A percentile compares a stretch with the other conserved stretches of the same genome.
phyloP scores from a whole-genome alignment of 2,888 invertebrate genomes.

The Endotricha flammealis region DNA sequence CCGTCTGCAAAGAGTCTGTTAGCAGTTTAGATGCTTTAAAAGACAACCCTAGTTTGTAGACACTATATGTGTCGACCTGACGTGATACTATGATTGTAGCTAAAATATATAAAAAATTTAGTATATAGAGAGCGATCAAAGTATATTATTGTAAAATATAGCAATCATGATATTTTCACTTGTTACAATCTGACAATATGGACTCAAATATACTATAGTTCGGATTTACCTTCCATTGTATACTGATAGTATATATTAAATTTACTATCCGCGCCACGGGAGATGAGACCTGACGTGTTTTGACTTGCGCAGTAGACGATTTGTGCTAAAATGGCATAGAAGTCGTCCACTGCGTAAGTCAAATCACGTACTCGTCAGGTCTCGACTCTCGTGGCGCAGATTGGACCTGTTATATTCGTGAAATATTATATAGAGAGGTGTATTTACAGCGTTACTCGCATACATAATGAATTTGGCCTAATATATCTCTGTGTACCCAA shows the following conservation, averaged over 20 bases:
- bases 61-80: slow-evolving; percentile 43
- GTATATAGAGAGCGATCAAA: slow-evolving; percentile 31
- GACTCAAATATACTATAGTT: slow-evolving; percentile 31
- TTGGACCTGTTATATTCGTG: slow-evolving; percentile 26
- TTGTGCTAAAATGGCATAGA: too few species aligned
- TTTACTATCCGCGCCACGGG: too few species aligned
- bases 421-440: slow-evolving; percentile 21
- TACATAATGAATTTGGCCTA: slow-evolving; percentile 29
- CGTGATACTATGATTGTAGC: slow-evolving; percentile 64
- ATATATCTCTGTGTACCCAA: too few species aligned
- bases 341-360: too few species aligned
- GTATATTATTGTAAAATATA: slow-evolving; percentile 29
- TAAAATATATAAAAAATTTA: slow-evolving; percentile 38
- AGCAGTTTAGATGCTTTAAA: slow-evolving; percentile 48
- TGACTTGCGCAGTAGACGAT: too few species aligned
- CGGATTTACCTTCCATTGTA: slow-evolving; percentile 36
- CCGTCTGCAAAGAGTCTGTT: too few species aligned
- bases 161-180: slow-evolving; percentile 42
- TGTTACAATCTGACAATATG: slow-evolving; percentile 61
- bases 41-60: slow-evolving; percentile 47
- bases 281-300: too few species aligned
- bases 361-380: too few species aligned
- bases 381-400: too few species aligned
- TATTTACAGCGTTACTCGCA: slow-evolving; percentile 16
- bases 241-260: slow-evolving; percentile 28